Base-by-base conservation (phyloP, 2,113 vertebrate genomes). In the Chloropsis cyanopogon region DNA sequence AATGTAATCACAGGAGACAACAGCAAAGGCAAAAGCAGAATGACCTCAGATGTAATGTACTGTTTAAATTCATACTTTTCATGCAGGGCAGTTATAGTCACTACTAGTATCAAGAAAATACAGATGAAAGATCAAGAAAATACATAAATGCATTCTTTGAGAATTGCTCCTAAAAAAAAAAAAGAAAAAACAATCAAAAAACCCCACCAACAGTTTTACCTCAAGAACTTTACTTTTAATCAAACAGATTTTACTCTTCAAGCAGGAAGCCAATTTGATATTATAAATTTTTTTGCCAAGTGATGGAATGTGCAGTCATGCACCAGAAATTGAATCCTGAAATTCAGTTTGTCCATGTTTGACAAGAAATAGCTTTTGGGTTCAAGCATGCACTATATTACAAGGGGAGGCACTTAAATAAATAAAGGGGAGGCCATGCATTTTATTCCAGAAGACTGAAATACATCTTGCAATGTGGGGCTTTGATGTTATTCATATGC, bases 401-500 rank as follows among this genome's bases (percentile, higher is more conserved):
- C 66, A 82, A 88, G 79, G 82, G 63, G 33, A 97, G 72, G 52
- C 39, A 78, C 87, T 95, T 95, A 89, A 91, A 31, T 71, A 46
- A 68, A 68, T 13, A 63, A 95, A 88, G 72, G 39, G 49, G n/a
- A 97, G 87, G 86, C 73, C 82, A 72, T 54, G 88, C 41, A 87
- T 95, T 97, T 92, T 92, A 52, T 95, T 95, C 96, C 92, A 97
- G 94, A 95, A 96, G 91, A 93, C 85, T 92, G 90, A 95, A 97
- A 93, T 94, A 96, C 86, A 96, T 97, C 96, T 97, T 97, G 86
- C 93, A 91, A 3, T 61, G 66, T 68, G 70, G 42, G 53, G 52
- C 96, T 98, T 97, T 98, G 97, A 98, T 97, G 97, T 92, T 96
- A 97, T 97, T 97, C 97, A 97, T 97, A 97, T 97, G 97, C 81